Evolutionary conservation across 2,113 vertebrate genomes (phyloP).

Genomic region (Lynx canadensis): DNA sequence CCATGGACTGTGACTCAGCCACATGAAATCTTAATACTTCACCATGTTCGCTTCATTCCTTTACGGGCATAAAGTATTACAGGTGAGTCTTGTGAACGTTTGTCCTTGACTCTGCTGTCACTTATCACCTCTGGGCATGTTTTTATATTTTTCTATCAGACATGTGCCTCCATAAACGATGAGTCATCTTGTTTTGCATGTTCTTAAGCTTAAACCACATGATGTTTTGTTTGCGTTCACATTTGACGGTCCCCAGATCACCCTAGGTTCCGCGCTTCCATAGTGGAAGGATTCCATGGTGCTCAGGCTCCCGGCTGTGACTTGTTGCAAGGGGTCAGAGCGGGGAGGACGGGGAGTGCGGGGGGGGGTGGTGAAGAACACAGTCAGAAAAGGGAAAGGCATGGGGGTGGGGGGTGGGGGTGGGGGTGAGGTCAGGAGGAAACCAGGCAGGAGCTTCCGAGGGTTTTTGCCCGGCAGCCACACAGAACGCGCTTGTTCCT

Average conservation of each 20-base stretch:
- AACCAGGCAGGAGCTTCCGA: neutral
- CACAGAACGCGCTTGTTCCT: too few relatives aligned
- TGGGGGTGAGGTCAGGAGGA: neutral
- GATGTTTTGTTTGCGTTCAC: neutral
- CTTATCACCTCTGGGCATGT: neutral
- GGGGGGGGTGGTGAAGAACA: too few relatives aligned
- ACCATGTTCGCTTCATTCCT: neutral
- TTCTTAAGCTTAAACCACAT: neutral
- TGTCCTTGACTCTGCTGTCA: neutral
- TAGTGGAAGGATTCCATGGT: accelerated
- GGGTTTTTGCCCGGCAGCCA: too few relatives aligned
- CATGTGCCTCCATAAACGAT: neutral
- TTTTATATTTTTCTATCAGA: neutral
- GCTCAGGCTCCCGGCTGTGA: accelerated
- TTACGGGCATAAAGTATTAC: neutral
- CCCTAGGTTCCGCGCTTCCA: too few relatives aligned
- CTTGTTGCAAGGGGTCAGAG: neutral
- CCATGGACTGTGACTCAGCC: neutral
- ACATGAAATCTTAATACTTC: neutral
- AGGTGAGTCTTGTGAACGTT: neutral
- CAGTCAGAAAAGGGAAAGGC: too few relatives aligned
- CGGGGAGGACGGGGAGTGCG: too few relatives aligned
- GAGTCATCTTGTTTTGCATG: neutral
- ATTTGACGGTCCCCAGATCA: too few relatives aligned
- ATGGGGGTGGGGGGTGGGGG: too few relatives aligned